These are phyloP conservation scores for Nemurella pictetii DNA, from an alignment of 2,888 invertebrate species.

Conservation along the genomic window DNA sequence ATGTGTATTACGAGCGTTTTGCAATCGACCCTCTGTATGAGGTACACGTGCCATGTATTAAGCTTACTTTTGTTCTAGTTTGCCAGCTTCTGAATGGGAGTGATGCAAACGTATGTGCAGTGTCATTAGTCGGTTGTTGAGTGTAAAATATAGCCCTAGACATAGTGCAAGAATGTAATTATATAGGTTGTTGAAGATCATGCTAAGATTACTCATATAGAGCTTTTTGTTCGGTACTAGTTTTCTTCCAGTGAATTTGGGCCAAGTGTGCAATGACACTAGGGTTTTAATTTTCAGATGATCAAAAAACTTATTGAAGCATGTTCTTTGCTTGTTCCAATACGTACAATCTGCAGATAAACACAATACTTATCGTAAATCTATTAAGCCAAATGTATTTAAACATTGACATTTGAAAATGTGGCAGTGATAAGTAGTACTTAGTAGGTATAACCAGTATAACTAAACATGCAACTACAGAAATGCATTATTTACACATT, in stretches of 20 bases:
- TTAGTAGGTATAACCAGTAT: too few relatives aligned
- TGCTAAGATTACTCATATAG: not conserved
- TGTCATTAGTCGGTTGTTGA: not conserved
- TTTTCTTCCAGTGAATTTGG: not conserved
- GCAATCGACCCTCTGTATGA: not conserved
- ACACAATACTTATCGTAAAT: too few relatives aligned
- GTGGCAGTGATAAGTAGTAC: too few relatives aligned
- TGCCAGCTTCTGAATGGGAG: conserved; percentile 11
- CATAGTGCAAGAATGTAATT: not conserved
- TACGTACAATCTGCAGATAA: too few relatives aligned
- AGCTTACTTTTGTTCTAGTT: conserved; percentile 7
- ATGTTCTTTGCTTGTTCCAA: too few relatives aligned
- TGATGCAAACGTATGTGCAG: conserved; percentile 11
- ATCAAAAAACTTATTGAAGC: too few relatives aligned
- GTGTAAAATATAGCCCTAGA: not conserved
- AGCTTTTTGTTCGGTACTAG: not conserved
- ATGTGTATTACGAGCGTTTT: not conserved
- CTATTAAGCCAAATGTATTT: too few relatives aligned
- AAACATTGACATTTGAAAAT: too few relatives aligned
- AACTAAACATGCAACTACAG: too few relatives aligned
- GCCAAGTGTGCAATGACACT: not conserved
- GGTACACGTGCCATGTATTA: conserved; percentile 16
- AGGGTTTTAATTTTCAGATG: not conserved
- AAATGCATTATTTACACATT: too few relatives aligned
- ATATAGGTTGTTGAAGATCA: not conserved